Evolutionary conservation across 2,113 vertebrate species (phyloP), one percentile per base, ranked within the genome.

Genomic region (Nothobranchius furzeri): DNA sequence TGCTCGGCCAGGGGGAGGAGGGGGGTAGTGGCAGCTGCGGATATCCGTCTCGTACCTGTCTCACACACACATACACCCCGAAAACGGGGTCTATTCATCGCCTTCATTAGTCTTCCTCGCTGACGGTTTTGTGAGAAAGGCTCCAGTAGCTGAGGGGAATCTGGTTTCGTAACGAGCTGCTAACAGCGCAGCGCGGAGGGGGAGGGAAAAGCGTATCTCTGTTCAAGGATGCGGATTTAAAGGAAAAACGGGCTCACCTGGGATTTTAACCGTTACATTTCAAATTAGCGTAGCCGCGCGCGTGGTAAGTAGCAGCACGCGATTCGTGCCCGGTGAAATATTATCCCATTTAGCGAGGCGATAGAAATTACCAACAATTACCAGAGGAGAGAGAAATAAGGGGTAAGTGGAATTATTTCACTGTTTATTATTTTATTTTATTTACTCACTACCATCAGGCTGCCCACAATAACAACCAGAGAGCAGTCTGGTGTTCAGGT

Each of bases 211-310:
- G 2, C 2, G 1, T 30, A 30, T 13, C 4, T 4, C 30, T 42
- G 73, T 70, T 49, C 69, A 55, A 85, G 76, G 89, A 92, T 88
- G 87, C 90, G 87, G 89, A 90, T 85, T 74, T 84, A 88, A 85
- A 70, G 63, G 74, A 75, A 49, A 84, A 56, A 65, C 81, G 24
- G 56, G 14, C 75, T 73, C 82, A 86, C 82, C 82, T 88, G 86
- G 88, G 76, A 87, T 70, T 70, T 74, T 48, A 63, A 79, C 70
- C 77, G 42, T 78, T 70, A 73, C 13, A 36, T 55, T 75, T 71
- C 50, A 58, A 84, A 77, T 77, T 85, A 78, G 83, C 86, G 43
- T 36, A 68, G 69, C 78, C 60, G 73, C 66, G 40, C 66, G 68
- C 79, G 57, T 43, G 66, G 45, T 20, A 20, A 20, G 20, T 49